Conservation (phyloP, 2,888 invertebrate genomes). For the Coenonympha arcania region DNA sequence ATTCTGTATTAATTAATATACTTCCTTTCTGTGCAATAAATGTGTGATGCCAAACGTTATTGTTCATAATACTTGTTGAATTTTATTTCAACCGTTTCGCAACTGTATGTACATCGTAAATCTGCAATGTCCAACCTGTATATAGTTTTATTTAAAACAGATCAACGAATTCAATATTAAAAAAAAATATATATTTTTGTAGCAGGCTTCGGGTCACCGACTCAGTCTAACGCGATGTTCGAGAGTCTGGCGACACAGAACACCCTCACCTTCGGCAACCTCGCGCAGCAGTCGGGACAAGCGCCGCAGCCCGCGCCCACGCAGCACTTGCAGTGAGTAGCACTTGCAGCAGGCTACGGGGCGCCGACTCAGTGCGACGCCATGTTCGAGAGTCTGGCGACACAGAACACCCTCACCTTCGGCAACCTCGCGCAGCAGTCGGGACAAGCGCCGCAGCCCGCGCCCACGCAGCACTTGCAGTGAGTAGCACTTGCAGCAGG, state of each 20-base stretch:
- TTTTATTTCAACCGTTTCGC: too few relatives aligned
- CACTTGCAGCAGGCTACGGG: slow-evolving; percentile 60
- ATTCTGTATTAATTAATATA: too few relatives aligned
- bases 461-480: too few relatives aligned
- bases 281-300: slow-evolving; percentile 71
- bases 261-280: slow-evolving; percentile 77
- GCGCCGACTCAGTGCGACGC: slow-evolving; percentile 68
- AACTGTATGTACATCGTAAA: too few relatives aligned
- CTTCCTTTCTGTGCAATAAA: too few relatives aligned
- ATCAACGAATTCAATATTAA: too few relatives aligned
- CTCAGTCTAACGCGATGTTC: slow-evolving; percentile 75
- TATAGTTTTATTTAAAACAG: too few relatives aligned
- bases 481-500: slow-evolving; percentile 41
- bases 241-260: slow-evolving; percentile 77
- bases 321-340: too few relatives aligned
- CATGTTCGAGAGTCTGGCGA: slow-evolving; percentile 77
- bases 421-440: slow-evolving; percentile 77
- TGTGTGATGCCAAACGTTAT: too few relatives aligned
- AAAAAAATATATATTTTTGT: slow-evolving; percentile 9
- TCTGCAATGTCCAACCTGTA: too few relatives aligned
- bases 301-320: slow-evolving; percentile 46
- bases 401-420: slow-evolving; percentile 77
- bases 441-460: slow-evolving; percentile 41
- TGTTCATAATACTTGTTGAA: too few relatives aligned
- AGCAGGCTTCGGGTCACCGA: slow-evolving; percentile 62